Base-by-base conservation (phyloP, 2,888 invertebrate genomes). In the Drosophila paracracens region DNA sequence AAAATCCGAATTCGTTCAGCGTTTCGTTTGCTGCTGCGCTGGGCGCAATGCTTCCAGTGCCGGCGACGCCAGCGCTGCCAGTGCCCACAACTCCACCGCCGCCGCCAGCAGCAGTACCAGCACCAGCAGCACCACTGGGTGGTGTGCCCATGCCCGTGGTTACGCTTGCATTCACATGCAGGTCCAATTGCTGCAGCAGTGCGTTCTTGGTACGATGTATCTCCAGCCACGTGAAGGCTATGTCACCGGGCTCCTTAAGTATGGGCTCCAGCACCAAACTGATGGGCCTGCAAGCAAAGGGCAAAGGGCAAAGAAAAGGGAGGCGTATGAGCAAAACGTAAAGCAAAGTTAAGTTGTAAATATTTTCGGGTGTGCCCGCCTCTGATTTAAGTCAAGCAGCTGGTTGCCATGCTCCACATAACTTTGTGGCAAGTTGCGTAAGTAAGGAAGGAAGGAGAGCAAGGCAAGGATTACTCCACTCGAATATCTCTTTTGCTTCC, bases 191-290 rank as follows among this genome's bases (percentile, higher is more conserved):
- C 91, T 95, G 95, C 82, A 95, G 93, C 36, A 95, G 93, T 29
- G 95, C 94, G 40, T 95, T 94, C 76, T 95, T 94, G 56, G 95
- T 95, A 79, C 96, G 94, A 67, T 94, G 95, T 77, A 96, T 96
- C 91, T 96, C 96, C 91, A 97, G 94, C 97, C 97, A 97, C 68
- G 96, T 95, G 87, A 97, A 95, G n/a, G 95, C 95, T 57, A 96
- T 96, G 60, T 94, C 94, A 36, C 97, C 97, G n/a, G 95, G 93
- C 92, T 97, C 97, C 60, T 94, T 93, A 1, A 95, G 95, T 27
- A 96, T 95, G 91, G 96, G 96, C 84, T 96, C 96, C 29, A 96
- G 92, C 16, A 96, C 92, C 82, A 96, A 94, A 72, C 94, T 95
- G 4, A 95, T 94, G 6, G 95, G 95, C 64, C 95, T 93, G 54